phyloP scores from a whole-genome alignment of 2,113 vertebrate species.

The Xiphophorus couchianus region DNA sequence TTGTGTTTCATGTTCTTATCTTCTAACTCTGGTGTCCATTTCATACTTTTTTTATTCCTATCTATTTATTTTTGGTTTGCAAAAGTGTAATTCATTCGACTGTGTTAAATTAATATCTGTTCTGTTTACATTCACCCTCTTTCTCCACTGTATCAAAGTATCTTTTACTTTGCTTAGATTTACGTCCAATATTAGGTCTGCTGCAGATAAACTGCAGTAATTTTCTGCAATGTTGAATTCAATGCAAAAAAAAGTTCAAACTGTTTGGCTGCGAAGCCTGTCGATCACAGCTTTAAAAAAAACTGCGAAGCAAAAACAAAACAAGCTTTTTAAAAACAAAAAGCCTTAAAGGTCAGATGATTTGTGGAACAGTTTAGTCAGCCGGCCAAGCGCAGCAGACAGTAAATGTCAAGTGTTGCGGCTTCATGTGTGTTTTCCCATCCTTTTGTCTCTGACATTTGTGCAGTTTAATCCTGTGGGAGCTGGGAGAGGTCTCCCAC shows the following conservation, averaged over 20 bases:
- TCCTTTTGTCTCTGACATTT: conserved; percentile 68
- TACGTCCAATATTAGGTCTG: neutral
- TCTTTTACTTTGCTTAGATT: too few relatives aligned
- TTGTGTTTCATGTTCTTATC: neutral
- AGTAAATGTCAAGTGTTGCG: conserved; percentile 74
- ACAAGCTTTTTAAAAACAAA: conserved; percentile 25
- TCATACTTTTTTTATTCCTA: neutral
- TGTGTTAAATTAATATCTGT: neutral
- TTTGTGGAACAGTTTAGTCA: conserved; percentile 52
- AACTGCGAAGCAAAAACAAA: neutral
- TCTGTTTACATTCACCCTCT: too few relatives aligned
- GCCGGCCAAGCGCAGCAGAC: conserved; percentile 43
- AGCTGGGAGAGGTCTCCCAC: conserved; percentile 28
- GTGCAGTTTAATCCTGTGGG: conserved; percentile 60
- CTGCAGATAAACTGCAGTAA: neutral
- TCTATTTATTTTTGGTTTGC: neutral
- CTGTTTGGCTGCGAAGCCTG: conserved; percentile 1
- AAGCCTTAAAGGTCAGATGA: conserved; percentile 63
- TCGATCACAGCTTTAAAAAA: conserved; percentile 30
- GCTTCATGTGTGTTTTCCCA: conserved; percentile 61
- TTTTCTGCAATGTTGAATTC: neutral
- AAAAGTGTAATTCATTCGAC: too few relatives aligned
- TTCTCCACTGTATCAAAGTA: too few relatives aligned
- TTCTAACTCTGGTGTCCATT: neutral
- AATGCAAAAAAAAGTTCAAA: neutral